phyloP scores from a whole-genome alignment of 2,113 vertebrate genomes.

The Elanoides forficatus region DNA sequence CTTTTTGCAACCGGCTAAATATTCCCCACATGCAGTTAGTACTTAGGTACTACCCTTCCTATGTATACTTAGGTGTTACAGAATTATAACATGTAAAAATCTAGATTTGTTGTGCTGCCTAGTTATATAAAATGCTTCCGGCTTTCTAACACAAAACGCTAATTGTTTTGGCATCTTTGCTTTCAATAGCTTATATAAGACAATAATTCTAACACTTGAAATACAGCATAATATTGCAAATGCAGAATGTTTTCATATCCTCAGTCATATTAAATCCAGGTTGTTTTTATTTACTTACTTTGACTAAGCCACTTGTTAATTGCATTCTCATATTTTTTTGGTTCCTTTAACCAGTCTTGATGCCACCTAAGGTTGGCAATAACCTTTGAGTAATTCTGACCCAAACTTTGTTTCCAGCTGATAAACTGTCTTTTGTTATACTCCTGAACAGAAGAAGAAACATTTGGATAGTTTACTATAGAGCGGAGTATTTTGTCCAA shows the following conservation, averaged over 20 bases:
- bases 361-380: conserved; percentile 93
- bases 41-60: background rate
- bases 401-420: conserved; percentile 81
- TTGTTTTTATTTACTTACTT: background rate
- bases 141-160: background rate
- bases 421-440: conserved; percentile 89
- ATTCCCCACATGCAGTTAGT: background rate
- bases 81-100: background rate
- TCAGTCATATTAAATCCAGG: background rate
- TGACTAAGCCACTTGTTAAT: conserved; percentile 81
- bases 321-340: conserved; percentile 73
- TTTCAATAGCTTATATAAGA: background rate
- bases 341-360: conserved; percentile 86
- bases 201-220: background rate
- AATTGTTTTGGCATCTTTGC: background rate
- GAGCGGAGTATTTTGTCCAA: conserved; percentile 83
- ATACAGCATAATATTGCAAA: background rate
- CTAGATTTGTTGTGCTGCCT: background rate
- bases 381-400: conserved; percentile 82
- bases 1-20: background rate
- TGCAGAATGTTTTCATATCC: background rate
- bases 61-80: background rate
- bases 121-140: background rate
- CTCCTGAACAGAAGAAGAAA: conserved; percentile 81
- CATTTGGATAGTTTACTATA: conserved; percentile 83